phyloP scores from a whole-genome alignment of 2,113 vertebrate genomes.

The Melospiza melodia region DNA sequence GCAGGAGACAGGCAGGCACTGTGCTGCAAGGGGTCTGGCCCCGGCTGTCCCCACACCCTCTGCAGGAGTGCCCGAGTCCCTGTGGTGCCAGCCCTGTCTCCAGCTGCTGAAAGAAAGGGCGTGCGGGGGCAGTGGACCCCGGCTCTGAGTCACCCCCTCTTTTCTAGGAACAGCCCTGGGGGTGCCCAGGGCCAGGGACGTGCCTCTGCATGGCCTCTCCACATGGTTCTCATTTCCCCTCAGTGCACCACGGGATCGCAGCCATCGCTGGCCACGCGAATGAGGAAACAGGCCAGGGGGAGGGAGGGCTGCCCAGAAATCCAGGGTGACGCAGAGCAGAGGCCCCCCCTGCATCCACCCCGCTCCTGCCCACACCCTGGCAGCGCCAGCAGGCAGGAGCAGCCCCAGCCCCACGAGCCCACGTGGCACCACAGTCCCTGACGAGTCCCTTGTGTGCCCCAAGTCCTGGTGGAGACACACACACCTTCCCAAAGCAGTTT shows the following conservation, averaged over 20 bases:
- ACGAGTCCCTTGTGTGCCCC: neutral
- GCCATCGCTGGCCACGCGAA: neutral
- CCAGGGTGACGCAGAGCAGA: neutral
- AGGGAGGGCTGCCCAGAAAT: neutral
- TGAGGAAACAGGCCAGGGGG: conserved; percentile 3
- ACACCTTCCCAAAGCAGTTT: neutral
- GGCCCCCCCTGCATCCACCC: neutral
- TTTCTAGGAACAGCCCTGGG: neutral
- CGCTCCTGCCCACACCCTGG: neutral
- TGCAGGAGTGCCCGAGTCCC: neutral
- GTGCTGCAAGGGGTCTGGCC: neutral
- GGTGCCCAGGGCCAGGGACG: accelerated
- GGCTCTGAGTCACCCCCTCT: neutral
- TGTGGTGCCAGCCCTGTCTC: neutral
- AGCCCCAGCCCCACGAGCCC: neutral
- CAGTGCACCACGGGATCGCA: neutral
- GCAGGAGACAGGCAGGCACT: accelerated
- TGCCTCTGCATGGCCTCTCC: neutral
- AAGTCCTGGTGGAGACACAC: accelerated
- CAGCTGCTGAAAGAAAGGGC: neutral
- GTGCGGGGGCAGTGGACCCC: neutral
- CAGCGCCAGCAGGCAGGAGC: neutral
- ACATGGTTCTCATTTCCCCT: conserved; percentile 38
- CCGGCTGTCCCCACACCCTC: neutral
- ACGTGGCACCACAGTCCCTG: neutral